Conservation (phyloP, 2,797 vertebrate species). For the Tarsius wallacei region DNA sequence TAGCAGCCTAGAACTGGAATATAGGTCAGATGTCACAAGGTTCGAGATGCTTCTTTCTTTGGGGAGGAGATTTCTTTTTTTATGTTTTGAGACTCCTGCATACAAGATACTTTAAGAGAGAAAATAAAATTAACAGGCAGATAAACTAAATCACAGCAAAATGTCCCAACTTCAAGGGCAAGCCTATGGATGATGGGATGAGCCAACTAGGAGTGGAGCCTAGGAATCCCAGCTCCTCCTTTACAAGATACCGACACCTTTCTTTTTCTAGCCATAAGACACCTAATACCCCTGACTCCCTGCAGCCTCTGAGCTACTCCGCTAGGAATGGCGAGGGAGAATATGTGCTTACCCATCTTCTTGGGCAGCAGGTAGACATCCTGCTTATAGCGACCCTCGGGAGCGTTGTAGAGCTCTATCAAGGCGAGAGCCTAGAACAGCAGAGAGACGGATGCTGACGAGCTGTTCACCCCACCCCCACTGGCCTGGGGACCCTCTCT, state of each 20-base stretch:
- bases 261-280: not conserved
- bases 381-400: slow-evolving; percentile 98
- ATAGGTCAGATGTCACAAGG: slow-evolving; percentile 23
- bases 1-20: slow-evolving; percentile 20
- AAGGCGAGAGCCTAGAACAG: slow-evolving; percentile 95
- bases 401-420: slow-evolving; percentile 98
- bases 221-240: slow-evolving; percentile 46
- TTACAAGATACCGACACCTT: not conserved
- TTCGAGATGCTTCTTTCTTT: slow-evolving; percentile 38
- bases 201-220: not conserved
- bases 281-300: not conserved
- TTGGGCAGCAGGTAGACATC: slow-evolving; percentile 98
- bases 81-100: slow-evolving; percentile 22
- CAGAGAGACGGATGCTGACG: slow-evolving; percentile 53
- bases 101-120: slow-evolving; percentile 42
- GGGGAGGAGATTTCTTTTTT: not conserved
- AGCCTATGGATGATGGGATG: slow-evolving; percentile 35
- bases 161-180: not conserved
- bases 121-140: slow-evolving; percentile 57
- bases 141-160: slow-evolving; percentile 62
- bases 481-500: not conserved
- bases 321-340: not conserved
- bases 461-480: not conserved
- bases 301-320: slow-evolving; percentile 1
- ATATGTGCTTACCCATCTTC: slow-evolving; percentile 95